These are phyloP conservation scores for Drosophila atroscutellata DNA, from an alignment of 2,888 invertebrate species.

Conservation along the genomic window DNA sequence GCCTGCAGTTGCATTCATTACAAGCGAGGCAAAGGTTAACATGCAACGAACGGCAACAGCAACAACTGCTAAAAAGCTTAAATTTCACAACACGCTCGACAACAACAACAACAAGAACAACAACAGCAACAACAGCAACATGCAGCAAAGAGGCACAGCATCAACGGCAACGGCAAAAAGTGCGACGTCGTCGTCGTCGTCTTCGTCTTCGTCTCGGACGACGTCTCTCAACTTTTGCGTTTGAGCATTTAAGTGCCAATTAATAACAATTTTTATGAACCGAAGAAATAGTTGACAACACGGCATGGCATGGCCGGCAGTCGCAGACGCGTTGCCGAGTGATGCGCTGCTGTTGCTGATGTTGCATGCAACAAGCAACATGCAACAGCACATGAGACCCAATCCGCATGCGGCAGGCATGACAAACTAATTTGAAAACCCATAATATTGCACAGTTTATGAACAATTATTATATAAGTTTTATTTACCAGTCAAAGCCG, in stretches of 20 bases:
- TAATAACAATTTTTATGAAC: slow-evolving; percentile 85
- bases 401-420: slow-evolving; percentile 34
- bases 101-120: slow-evolving; percentile 37
- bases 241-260: slow-evolving; percentile 85
- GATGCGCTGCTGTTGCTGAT: slow-evolving; percentile 48
- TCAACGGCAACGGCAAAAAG: slow-evolving; percentile 52
- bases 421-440: slow-evolving; percentile 82
- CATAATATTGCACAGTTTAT: slow-evolving; percentile 83
- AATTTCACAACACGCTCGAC: slow-evolving; percentile 78
- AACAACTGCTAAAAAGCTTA: slow-evolving; percentile 78
- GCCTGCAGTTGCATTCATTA: slow-evolving; percentile 75
- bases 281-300: slow-evolving; percentile 85
- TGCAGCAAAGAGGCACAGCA: slow-evolving; percentile 64
- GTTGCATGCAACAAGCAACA: slow-evolving; percentile 61
- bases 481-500: slow-evolving; percentile 74
- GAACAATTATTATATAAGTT: slow-evolving; percentile 84
- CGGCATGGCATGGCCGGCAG: slow-evolving; percentile 67
- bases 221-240: slow-evolving; percentile 82
- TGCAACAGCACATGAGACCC: slow-evolving; percentile 36
- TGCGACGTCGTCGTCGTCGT: slow-evolving; percentile 31
- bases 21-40: slow-evolving; percentile 79
- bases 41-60: slow-evolving; percentile 72
- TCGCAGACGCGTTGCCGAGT: slow-evolving; percentile 41
- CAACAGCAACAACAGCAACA: slow-evolving; percentile 55
- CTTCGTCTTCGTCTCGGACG: slow-evolving; percentile 46